A percentile compares a stretch with the other conserved stretches of the same genome.
Evolutionary conservation across 2,113 vertebrate species (phyloP).

Genomic region (Taurulus bubalis): DNA sequence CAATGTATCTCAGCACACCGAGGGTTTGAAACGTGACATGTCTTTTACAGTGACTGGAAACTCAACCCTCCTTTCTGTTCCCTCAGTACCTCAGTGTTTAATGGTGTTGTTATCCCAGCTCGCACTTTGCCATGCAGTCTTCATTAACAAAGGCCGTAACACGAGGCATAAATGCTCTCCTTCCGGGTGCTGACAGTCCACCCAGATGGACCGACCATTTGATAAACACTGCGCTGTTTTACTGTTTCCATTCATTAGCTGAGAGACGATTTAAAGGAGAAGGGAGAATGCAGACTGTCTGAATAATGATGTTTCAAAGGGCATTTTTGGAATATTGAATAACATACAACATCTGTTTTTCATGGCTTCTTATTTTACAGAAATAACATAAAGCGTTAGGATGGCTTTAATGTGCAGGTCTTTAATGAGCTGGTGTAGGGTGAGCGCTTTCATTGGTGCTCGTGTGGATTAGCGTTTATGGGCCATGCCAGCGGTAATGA

Average conservation of each 20-base stretch:
- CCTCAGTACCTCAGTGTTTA: conserved; percentile 63
- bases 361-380: conserved; percentile 77
- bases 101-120: conserved; percentile 69
- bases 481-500: conserved; percentile 75
- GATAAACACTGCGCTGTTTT: conserved; percentile 77
- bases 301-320: conserved; percentile 77
- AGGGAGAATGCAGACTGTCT: conserved; percentile 51
- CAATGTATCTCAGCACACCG: conserved; percentile 69
- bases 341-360: conserved; percentile 82
- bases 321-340: conserved; percentile 78
- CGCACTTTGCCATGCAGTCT: conserved; percentile 67
- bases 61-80: conserved; percentile 43
- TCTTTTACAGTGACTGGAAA: conserved; percentile 76
- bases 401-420: conserved; percentile 77
- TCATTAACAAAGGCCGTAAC: conserved; percentile 80
- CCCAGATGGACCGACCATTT: conserved; percentile 74
- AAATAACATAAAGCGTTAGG: conserved; percentile 79
- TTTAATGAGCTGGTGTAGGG: conserved; percentile 81
- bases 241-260: conserved; percentile 75
- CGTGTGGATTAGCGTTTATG: conserved; percentile 80
- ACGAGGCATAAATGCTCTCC: conserved; percentile 70
- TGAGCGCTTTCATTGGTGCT: conserved; percentile 77
- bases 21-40: conserved; percentile 78
- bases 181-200: conserved; percentile 75
- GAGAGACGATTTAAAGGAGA: conserved; percentile 63